Evolutionary conservation across 1,140 invertebrate genomes (phyloP), one percentile per base, ranked within the genome.

Genomic region (Pseudoatta argentina): DNA sequence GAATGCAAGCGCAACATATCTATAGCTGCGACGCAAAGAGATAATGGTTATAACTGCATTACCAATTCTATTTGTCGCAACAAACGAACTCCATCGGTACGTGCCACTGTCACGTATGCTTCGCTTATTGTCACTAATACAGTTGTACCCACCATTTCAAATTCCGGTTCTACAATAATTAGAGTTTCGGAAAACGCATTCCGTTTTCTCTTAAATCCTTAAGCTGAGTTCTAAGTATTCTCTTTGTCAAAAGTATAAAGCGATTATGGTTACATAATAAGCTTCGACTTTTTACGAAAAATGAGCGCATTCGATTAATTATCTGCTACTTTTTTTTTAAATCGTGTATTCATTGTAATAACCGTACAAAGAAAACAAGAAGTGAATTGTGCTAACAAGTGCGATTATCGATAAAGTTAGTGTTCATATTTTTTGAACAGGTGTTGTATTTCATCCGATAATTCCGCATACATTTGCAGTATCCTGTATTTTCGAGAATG

Each of bases 31-130:
- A 77, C 69, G 85, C 88, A 91, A 91, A 85, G 87, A 91, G 88
- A 87, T 91, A 91, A 91, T 91, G 87, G 87, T 91, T 83, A 91
- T 91, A 91, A 92, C 90, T 87, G 75, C 85, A 91, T 92, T 92
- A 92, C 71, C 90, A 87, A 90, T 90, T 88, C 90, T 82, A 90
- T 91, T 90, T 91, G 88, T 90, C 85, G 87, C 88, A 92, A 91
- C 90, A 91, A 92, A 92, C 88, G 90, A 92, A 92, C 79, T 88
- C 48, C 79, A 73, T 87, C 86, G 59, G 86, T 86, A 90, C 86
- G 90, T 91, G 86, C 87, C 64, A 72, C 44, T 59, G 48, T 73
- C 78, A 63, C 85, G 86, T 79, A 72, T 86, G 79, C 71, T 73
- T 76, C 88, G 57, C 63, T 85, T 90, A 90, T 91, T 91, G 89